A percentile compares a stretch with the other conserved stretches of the same genome.
These are phyloP conservation scores for Microctenopoma steveboyesi DNA, from an alignment of 2,797 vertebrate genomes.

Conservation along the genomic window DNA sequence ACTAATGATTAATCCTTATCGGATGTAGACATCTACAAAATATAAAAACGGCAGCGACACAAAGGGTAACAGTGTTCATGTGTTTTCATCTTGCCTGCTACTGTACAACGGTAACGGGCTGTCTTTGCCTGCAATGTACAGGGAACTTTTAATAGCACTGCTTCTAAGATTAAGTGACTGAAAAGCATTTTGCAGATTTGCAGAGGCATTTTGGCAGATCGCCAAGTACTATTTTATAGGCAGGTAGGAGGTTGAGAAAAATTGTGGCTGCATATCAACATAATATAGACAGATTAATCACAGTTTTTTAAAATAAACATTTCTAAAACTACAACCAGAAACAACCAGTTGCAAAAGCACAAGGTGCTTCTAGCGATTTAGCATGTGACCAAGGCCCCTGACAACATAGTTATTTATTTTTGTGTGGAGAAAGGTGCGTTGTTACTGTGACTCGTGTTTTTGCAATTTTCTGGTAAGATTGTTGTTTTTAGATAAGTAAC, in stretches of 20 bases:
- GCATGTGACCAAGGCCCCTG: slow-evolving; percentile 18
- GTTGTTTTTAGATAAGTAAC: slow-evolving; percentile 13
- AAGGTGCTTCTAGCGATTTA: neutral
- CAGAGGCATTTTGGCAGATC: slow-evolving; percentile 2
- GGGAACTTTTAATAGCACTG: slow-evolving; percentile 26
- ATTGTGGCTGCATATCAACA: neutral
- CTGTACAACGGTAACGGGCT: slow-evolving; percentile 27
- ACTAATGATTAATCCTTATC: neutral
- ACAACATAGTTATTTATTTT: slow-evolving; percentile 10
- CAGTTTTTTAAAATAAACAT: neutral
- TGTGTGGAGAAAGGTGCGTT: neutral
- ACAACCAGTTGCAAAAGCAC: neutral
- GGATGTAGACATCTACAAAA: neutral
- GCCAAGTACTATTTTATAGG: slow-evolving; percentile 9
- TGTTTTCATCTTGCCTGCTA: slow-evolving; percentile 6
- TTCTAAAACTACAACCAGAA: neutral
- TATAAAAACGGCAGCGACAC: slow-evolving; percentile 4
- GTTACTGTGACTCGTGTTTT: slow-evolving; percentile 29
- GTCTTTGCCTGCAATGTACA: slow-evolving; percentile 18
- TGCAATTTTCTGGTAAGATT: slow-evolving; percentile 9
- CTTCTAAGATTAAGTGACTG: slow-evolving; percentile 25
- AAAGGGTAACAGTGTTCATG: neutral
- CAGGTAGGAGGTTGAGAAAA: neutral
- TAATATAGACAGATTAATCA: neutral
- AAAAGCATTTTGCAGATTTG: slow-evolving; percentile 44